Evolutionary conservation across 2,888 invertebrate species (phyloP).

Genomic region (Loripinus fragilis): DNA sequence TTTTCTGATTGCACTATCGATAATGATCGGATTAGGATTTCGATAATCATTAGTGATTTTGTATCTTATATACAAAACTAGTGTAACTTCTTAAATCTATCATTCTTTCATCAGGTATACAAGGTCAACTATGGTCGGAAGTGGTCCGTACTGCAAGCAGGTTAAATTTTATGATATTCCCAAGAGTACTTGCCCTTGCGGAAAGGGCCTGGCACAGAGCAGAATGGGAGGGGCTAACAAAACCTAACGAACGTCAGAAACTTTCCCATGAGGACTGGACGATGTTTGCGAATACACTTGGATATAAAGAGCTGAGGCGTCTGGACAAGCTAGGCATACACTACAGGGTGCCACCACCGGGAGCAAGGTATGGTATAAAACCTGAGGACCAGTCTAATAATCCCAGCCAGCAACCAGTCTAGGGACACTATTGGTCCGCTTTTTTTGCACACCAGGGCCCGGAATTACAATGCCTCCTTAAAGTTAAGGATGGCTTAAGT

Average conservation of each 20-base stretch:
- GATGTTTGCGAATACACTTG: slow-evolving; percentile 66
- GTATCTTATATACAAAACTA: no score
- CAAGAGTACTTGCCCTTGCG: slow-evolving; percentile 72
- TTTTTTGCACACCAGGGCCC: no score
- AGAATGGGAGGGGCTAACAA: slow-evolving; percentile 63
- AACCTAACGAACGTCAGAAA: slow-evolving; percentile 24
- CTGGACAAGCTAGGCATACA: slow-evolving; percentile 60
- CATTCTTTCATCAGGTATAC: slow-evolving; percentile 72
- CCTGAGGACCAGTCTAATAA: no score
- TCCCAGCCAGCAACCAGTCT: no score
- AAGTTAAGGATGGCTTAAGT: no score
- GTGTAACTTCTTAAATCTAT: no score
- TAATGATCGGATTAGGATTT: no score
- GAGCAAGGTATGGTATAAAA: slow-evolving; percentile 63
- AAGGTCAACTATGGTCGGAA: slow-evolving; percentile 76
- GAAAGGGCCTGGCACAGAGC: slow-evolving; percentile 77
- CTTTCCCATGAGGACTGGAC: slow-evolving; percentile 60
- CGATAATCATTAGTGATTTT: no score
- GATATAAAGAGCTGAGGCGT: slow-evolving; percentile 61
- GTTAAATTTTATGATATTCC: slow-evolving; percentile 67
- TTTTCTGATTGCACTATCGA: no score
- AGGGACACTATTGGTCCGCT: no score
- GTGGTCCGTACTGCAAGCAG: slow-evolving; percentile 56
- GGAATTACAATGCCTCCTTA: no score
- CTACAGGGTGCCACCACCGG: slow-evolving; percentile 70